These are phyloP conservation scores for Cheilosia pagana DNA, from an alignment of 2,888 invertebrate species.

Conservation along the genomic window DNA sequence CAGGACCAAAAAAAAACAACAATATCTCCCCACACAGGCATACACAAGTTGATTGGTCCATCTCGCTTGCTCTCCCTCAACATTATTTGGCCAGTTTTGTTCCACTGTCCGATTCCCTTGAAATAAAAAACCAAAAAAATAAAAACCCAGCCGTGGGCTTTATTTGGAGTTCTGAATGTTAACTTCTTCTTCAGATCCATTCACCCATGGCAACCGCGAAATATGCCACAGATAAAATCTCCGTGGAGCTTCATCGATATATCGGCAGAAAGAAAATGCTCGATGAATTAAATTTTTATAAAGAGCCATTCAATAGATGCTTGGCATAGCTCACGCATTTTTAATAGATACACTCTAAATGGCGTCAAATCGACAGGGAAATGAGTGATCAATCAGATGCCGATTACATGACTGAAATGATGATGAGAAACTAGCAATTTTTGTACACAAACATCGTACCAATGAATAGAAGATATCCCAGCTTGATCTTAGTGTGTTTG, in stretches of 20 bases:
- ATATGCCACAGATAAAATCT: conserved; percentile 23
- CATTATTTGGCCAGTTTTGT: conserved; percentile 28
- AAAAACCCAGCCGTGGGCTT: conserved; percentile 44
- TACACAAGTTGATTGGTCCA: conserved; percentile 9
- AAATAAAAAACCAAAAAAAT: background rate
- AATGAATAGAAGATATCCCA: no score
- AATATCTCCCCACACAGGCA: conserved; percentile 42
- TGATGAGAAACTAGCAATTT: no score
- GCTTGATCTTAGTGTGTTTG: no score
- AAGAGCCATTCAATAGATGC: no score
- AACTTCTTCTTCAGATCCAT: conserved; percentile 39
- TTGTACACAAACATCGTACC: no score
- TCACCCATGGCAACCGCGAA: conserved; percentile 48
- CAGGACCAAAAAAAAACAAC: conserved; percentile 7
- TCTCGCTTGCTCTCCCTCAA: conserved; percentile 3
- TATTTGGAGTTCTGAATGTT: conserved; percentile 61
- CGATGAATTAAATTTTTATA: background rate
- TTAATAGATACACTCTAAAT: no score
- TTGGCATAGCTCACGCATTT: no score
- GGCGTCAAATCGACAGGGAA: no score
- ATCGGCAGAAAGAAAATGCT: background rate
- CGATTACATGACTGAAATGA: no score
- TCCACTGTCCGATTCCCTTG: conserved; percentile 7
- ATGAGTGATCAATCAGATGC: no score
- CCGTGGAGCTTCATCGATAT: background rate